These are phyloP conservation scores for Sphaerodactylus townsendi DNA, from an alignment of 2,113 vertebrate species.

Conservation along the genomic window DNA sequence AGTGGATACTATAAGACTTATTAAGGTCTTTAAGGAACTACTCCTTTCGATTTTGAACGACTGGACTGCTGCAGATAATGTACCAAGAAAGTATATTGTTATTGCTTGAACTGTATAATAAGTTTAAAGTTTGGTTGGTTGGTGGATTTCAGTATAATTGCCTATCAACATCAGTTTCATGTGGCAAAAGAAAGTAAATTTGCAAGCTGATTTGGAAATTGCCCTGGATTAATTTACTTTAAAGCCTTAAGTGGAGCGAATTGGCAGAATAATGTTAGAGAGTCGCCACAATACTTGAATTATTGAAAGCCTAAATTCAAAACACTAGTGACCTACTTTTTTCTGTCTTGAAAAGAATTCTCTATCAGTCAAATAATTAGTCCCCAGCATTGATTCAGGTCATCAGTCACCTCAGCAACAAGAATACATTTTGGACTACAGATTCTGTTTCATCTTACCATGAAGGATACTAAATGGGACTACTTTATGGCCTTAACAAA, in stretches of 20 bases:
- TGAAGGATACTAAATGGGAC: background rate
- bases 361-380: constrained; percentile 38
- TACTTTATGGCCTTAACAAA: background rate
- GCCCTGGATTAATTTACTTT: background rate
- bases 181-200: background rate
- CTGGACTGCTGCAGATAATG: background rate
- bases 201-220: background rate
- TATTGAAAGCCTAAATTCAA: constrained; percentile 9
- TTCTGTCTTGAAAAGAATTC: constrained; percentile 51
- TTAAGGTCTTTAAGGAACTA: background rate
- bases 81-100: background rate
- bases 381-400: constrained; percentile 41
- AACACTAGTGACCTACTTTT: constrained; percentile 42
- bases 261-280: background rate
- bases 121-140: background rate
- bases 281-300: background rate
- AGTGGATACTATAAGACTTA: background rate
- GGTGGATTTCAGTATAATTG: background rate
- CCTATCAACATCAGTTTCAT: background rate
- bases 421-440: constrained; percentile 11
- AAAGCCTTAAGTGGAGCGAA: background rate
- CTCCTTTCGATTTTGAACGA: background rate
- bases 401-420: constrained; percentile 41
- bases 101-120: background rate
- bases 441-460: constrained; percentile 13